Conservation (phyloP, 1,140 invertebrate genomes). For the Drosophila mayri region DNA sequence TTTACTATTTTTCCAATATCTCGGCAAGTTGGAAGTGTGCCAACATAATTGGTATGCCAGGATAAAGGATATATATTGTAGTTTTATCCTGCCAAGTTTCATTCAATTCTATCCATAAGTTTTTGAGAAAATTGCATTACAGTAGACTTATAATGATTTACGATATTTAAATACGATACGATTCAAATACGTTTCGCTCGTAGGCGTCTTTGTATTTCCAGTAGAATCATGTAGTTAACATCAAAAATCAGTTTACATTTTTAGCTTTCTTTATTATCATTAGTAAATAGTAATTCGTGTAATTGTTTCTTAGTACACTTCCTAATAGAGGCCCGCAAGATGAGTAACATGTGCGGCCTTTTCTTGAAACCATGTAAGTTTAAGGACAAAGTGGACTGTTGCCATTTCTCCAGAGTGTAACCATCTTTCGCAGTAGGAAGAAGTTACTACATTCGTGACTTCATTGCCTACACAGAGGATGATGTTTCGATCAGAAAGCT, state of each 20-base stretch:
- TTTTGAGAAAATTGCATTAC: too few relatives aligned
- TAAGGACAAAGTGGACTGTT: background rate
- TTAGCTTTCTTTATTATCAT: background rate
- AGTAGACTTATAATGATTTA: too few relatives aligned
- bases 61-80: too few relatives aligned
- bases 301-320: background rate
- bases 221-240: background rate
- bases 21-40: too few relatives aligned
- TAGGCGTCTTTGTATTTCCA: background rate
- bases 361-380: background rate
- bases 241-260: background rate
- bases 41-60: too few relatives aligned
- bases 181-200: too few relatives aligned
- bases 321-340: background rate
- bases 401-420: background rate
- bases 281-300: background rate
- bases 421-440: constrained; percentile 2
- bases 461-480: constrained; percentile 65
- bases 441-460: constrained; percentile 46
- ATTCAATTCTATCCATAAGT: too few relatives aligned
- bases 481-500: constrained; percentile 54
- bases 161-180: too few relatives aligned
- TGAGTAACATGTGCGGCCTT: background rate
- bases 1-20: too few relatives aligned
- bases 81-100: too few relatives aligned